A percentile compares a stretch with the other conserved stretches of the same genome.
Evolutionary conservation across 2,888 invertebrate genomes (phyloP).

Genomic region (Pachydiplax longipennis): DNA sequence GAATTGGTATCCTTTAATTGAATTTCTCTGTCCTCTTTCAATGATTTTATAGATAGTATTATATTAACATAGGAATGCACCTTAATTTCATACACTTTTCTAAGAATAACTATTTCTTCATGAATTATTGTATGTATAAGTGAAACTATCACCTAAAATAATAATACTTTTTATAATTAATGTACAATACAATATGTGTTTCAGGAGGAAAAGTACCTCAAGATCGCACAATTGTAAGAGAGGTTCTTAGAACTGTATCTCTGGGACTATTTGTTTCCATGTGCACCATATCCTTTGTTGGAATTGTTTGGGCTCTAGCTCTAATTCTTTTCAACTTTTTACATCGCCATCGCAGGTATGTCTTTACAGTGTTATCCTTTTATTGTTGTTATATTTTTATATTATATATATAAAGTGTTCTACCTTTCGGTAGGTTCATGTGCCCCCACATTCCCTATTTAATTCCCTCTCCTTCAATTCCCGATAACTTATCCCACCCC

Average conservation of each 20-base stretch:
- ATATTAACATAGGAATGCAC: too few species aligned
- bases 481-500: too few species aligned
- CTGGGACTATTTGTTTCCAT: constrained; percentile 91
- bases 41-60: too few species aligned
- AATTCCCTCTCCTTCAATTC: too few species aligned
- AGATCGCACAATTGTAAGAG: constrained; percentile 89
- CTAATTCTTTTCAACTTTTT: constrained; percentile 92
- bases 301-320: constrained; percentile 83
- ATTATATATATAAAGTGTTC: too few species aligned
- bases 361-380: not conserved
- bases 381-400: too few species aligned
- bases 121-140: not conserved
- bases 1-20: too few species aligned
- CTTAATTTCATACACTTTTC: too few species aligned
- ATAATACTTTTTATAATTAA: not conserved
- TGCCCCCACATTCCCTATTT: too few species aligned
- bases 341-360: constrained; percentile 89
- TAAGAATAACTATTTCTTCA: too few species aligned
- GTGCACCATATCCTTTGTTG: constrained; percentile 88
- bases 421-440: too few species aligned
- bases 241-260: constrained; percentile 85
- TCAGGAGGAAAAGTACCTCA: constrained; percentile 89
- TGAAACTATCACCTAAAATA: not conserved
- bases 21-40: too few species aligned
- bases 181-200: constrained; percentile 50